Conservation (phyloP, 2,797 vertebrate species). For the Hirundo rustica region DNA sequence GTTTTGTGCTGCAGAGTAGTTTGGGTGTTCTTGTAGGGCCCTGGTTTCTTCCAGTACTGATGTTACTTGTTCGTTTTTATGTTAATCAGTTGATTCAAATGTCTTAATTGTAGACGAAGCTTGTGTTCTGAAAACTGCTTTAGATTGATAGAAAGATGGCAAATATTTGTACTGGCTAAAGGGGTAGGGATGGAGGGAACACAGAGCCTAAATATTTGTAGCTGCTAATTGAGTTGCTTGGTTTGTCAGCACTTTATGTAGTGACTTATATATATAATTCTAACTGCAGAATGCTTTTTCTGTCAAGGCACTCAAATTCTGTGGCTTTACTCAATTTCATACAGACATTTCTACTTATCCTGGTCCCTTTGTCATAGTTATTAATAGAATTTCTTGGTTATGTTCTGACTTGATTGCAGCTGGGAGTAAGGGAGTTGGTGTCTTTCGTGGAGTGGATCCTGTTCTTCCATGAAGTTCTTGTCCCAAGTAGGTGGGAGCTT, state of each 20-base stretch:
- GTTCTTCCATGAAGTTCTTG: neutral
- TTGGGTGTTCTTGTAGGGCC: neutral
- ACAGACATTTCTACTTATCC: neutral
- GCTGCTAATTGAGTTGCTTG: neutral
- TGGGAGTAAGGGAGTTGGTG: neutral
- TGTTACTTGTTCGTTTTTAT: neutral
- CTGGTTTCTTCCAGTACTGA: neutral
- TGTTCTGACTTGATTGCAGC: neutral
- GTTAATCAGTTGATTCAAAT: neutral
- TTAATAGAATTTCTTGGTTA: neutral
- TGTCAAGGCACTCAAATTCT: neutral
- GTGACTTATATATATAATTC: neutral
- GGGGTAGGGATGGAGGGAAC: neutral
- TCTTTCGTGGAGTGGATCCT: neutral
- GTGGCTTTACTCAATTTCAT: neutral
- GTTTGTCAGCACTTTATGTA: neutral
- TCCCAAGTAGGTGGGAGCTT: neutral
- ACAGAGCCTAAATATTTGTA: neutral
- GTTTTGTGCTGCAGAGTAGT: neutral
- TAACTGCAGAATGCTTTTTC: neutral
- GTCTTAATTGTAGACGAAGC: neutral
- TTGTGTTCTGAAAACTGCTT: neutral
- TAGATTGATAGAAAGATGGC: neutral
- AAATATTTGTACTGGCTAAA: neutral
- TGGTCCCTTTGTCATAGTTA: neutral